These are phyloP conservation scores for Parnassius smintheus DNA, from an alignment of 2,888 invertebrate genomes.

Conservation along the genomic window DNA sequence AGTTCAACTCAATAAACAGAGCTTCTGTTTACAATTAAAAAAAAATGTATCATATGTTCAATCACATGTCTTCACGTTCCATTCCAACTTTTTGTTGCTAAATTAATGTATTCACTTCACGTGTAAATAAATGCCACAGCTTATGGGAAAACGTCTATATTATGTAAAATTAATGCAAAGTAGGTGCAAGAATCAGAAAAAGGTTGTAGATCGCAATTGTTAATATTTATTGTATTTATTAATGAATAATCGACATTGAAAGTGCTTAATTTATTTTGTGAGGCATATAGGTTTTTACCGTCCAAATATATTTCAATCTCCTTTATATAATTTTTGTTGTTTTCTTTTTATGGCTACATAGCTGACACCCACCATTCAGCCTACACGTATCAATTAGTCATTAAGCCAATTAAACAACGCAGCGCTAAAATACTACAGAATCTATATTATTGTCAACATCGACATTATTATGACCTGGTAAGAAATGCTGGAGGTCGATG, in stretches of 20 bases:
- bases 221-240: too few species aligned
- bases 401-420: slow-evolving; percentile 26
- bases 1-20: slow-evolving; percentile 50
- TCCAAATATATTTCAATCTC: slow-evolving; percentile 3
- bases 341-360: slow-evolving; percentile 31
- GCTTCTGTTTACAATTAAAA: slow-evolving; percentile 47
- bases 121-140: background rate
- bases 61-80: too few species aligned
- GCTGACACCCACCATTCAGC: slow-evolving; percentile 39
- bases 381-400: slow-evolving; percentile 35
- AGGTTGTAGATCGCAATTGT: too few species aligned
- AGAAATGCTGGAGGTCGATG: too few species aligned
- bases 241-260: too few species aligned
- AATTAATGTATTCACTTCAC: background rate
- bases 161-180: too few species aligned
- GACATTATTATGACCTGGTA: too few species aligned
- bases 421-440: background rate
- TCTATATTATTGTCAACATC: background rate
- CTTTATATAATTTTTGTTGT: slow-evolving; percentile 5
- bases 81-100: background rate
- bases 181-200: too few species aligned
- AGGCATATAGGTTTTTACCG: background rate
- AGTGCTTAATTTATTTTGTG: background rate
- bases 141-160: too few species aligned
- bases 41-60: background rate